Base-by-base conservation (phyloP, 2,113 vertebrate genomes). In the Gallinago undulata region DNA sequence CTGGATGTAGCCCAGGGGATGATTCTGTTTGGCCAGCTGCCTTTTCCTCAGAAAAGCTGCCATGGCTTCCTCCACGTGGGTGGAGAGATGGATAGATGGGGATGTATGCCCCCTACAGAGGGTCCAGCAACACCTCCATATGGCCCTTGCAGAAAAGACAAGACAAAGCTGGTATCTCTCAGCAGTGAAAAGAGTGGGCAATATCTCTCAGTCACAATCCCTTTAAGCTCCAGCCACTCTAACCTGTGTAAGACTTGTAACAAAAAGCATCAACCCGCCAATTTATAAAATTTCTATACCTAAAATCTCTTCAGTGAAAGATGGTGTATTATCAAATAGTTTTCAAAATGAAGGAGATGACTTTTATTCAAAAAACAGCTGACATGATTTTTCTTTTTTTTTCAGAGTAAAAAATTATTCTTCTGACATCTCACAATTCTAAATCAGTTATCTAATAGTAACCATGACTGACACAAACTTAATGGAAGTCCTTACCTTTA, bases 1-100 rank as follows among this genome's bases (percentile, higher is more conserved):
- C 84, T 96, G 91, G 77, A 94, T 76, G 74, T 41, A 74, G 89
- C 91, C 81, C 93, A 96, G 77, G 43, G 87, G 39, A 91, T 91
- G 84, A 82, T 84, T 25, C 45, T 87, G 19, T 66, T 84, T 96
- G 93, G 93, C 95, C 66, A 76, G 74, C 35, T 95, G 87, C 93
- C 93, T 82, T 79, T 76, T 75, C 31, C 64, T 75, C 48, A 70
- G 84, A 91, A 68, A 45, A 73, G 14, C 66, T 96, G 84, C 81
- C 87, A 48, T 1, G 8, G 68, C 48, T 82, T 87, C 35, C 84
- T 89, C 48, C 51, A 64, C 1, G 24, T 82, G 77, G 83, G 86
- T 0, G 1, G 84, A 79, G 27, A 72, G 77, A 64, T 22, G 70
- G 82, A 85, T 88, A 68, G 85, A 86, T 41, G 33, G 83, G 60